Evolutionary conservation across 2,797 vertebrate species (phyloP).

Genomic region (Siniperca scherzeri): DNA sequence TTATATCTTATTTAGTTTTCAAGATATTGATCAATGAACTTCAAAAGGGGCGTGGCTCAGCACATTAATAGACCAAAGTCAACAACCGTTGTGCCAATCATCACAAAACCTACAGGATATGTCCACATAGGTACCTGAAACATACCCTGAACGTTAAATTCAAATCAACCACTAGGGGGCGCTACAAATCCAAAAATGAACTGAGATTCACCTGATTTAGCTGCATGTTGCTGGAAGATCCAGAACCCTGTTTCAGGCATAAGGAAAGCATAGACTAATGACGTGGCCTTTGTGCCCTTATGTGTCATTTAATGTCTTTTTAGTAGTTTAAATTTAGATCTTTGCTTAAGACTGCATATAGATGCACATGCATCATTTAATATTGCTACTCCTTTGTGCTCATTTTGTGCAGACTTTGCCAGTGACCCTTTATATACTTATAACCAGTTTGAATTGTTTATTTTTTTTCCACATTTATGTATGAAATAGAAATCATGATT

Average conservation of each 20-base stretch:
- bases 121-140: no score
- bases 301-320: not conserved
- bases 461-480: conserved; percentile 4
- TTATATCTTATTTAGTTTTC: no score
- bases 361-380: not conserved
- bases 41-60: no score
- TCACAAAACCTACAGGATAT: no score
- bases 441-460: conserved; percentile 5
- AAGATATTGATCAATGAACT: no score
- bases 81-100: no score
- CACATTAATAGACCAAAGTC: no score
- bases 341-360: not conserved
- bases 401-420: not conserved
- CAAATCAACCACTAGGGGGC: no score
- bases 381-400: not conserved
- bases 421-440: not conserved
- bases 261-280: conserved; percentile 3
- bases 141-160: no score
- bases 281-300: not conserved
- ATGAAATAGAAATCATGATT: conserved; percentile 22
- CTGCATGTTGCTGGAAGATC: no score
- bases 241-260: not conserved
- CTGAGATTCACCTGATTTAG: no score
- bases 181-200: no score
- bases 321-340: not conserved